Evolutionary conservation across 92 coral and sea anemone genomes (phyloP), one percentile per base, ranked within the genome.

Genomic region (Metridium senile): DNA sequence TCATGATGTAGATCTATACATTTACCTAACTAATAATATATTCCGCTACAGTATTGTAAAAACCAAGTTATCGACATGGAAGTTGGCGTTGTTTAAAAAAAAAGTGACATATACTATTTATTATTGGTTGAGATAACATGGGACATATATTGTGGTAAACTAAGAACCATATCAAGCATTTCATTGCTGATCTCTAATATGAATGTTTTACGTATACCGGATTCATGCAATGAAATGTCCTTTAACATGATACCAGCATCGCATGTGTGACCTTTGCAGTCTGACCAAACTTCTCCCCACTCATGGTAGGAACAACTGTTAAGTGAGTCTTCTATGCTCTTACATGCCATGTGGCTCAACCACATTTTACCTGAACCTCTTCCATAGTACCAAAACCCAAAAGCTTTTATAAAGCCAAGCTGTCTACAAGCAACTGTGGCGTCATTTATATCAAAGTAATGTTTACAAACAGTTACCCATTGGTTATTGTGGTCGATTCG

Each of bases 301-400:
- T 13, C 49, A 39, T 39, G 6, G 49, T 39, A 13, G 6, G 49
- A 39, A 39, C 49, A 39, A 13, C 49, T 39, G 49, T 39, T 6
- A 4, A 39, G 49, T 39, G 49, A 39, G 49, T 6, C 13, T 13
- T 39, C 49, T 39, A 13, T 39, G 13, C 49, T 13, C 39, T 35
- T 30, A 26, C 52, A 67, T 31, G 49, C 26, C 72, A 67, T 67
- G 53, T 8, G 7, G 49, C 33, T 0, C 72, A 32, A 27, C 64
- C 43, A 72, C 17, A 72, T 30, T 51, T 53, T 31, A 1, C 64
- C 77, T 28, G 21, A 34, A 8, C 63, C 77, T 30, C 54, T 11
- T 68, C 74, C 74, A 29, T 28, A 25, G 29, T 26, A 54, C 74
- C 74, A 62, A 26, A 9, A 62, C 23, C 35, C 68, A 2, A 17